Evolutionary conservation across 2,888 invertebrate species (phyloP).

Genomic region (Drosophila neutralis): DNA sequence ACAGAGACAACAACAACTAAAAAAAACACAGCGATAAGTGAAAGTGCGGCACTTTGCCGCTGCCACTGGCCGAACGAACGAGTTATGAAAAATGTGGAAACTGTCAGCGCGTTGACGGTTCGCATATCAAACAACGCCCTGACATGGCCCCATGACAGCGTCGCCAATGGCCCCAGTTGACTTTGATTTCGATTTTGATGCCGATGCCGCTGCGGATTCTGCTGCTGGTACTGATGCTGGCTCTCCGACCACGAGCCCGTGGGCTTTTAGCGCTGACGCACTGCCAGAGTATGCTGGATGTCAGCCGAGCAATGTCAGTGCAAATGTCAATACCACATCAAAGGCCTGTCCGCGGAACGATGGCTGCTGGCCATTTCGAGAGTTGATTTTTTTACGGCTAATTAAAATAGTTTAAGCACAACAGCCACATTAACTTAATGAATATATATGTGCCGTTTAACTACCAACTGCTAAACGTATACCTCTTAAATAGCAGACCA

Average conservation of each 20-base stretch:
- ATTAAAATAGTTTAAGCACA: slow-evolving; percentile 63
- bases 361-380: slow-evolving; percentile 46
- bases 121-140: slow-evolving; percentile 66
- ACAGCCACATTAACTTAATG: slow-evolving; percentile 11
- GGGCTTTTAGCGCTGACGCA: slow-evolving; percentile 59
- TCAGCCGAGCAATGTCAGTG: slow-evolving; percentile 46
- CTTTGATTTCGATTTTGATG: slow-evolving; percentile 59
- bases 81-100: slow-evolving; percentile 62
- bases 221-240: slow-evolving; percentile 19
- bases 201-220: slow-evolving; percentile 33
- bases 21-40: slow-evolving; percentile 13
- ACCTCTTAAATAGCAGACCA: neutral
- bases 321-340: slow-evolving; percentile 59
- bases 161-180: slow-evolving; percentile 64
- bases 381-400: slow-evolving; percentile 63
- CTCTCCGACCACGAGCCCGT: slow-evolving; percentile 14
- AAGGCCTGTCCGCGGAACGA: slow-evolving; percentile 49
- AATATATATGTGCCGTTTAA: slow-evolving; percentile 28
- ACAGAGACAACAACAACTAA: slow-evolving; percentile 15
- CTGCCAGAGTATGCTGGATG: slow-evolving; percentile 42
- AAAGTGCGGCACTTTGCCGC: slow-evolving; percentile 53
- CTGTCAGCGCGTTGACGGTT: slow-evolving; percentile 64
- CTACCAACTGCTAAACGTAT: slow-evolving; percentile 3
- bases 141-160: slow-evolving; percentile 70
- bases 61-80: slow-evolving; percentile 27